Base-by-base conservation (phyloP, 1,140 invertebrate species). In the Drosophila orosa region DNA sequence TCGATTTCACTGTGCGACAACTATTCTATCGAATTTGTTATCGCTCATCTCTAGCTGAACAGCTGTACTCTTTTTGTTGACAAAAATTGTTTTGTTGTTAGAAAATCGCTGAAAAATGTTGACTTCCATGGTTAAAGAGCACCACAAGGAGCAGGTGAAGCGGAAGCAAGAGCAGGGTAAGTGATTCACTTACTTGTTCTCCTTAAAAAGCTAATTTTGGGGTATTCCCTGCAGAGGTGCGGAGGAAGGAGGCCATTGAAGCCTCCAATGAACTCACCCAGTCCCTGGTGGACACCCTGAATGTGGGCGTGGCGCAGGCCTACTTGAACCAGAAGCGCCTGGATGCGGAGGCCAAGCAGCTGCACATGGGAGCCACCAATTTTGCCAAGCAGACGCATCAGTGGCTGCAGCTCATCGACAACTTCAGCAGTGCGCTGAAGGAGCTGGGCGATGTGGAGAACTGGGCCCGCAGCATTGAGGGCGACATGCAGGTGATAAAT, bases 401-500 rank as follows among this genome's bases (percentile, higher is more conserved):
- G 80, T 99, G 98, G 98, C 92, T 99, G 1, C 95, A 95, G 78
- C 93, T 99, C 31, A 96, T 99, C 5, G 98, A 99, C 92, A 96
- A 96, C 62, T 99, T 99, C 82, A 99, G 98, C 78, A 96, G 97
- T 92, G 96, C 98, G 2, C 92, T 99, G 0, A 99, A 99, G 50
- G 98, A 99, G 94, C 95, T 99, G 48, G 99, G 99, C 13, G 98
- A 99, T 94, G 98, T 99, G 9, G 98, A 99, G 92, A 99, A 99
- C 92, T 99, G 98, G 98, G 97, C 98, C 1, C 95, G 96, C 76
- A 98, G 96, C 74, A 99, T 99, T 79, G 98, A 99, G 93, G 95
- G 95, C 50, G 99, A 99, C 92, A 98, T 99, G 95, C 95, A 96
- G 92, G 96, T 96, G 0, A 97, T 99, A 76, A 97, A 97, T 29